A percentile compares a stretch with the other conserved stretches of the same genome.
These are phyloP conservation scores for Fopius arisanus DNA, from an alignment of 1,140 invertebrate species.

Conservation along the genomic window DNA sequence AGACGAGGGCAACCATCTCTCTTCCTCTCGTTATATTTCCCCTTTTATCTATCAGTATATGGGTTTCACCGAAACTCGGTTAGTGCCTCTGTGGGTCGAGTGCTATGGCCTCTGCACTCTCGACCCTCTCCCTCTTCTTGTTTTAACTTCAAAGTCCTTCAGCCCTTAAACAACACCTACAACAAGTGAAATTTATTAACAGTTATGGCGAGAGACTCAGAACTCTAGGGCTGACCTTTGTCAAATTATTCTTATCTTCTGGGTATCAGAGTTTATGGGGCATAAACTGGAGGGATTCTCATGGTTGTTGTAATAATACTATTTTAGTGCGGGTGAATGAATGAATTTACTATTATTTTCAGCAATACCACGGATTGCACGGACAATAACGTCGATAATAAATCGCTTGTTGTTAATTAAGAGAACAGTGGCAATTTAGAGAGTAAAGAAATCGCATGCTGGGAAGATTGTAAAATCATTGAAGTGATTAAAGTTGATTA, in stretches of 20 bases:
- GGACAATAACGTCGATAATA: no score
- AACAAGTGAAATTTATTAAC: conserved; percentile 2
- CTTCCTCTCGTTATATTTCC: background rate
- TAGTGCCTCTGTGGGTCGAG: background rate
- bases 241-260: conserved; percentile 6
- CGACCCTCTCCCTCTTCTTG: background rate
- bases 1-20: conserved; percentile 10
- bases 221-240: background rate
- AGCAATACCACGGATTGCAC: no score
- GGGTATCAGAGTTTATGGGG: background rate
- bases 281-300: background rate
- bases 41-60: conserved; percentile 16
- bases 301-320: background rate
- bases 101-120: background rate
- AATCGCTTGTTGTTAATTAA: no score
- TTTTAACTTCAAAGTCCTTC: conserved; percentile 1
- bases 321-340: background rate
- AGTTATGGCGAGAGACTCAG: background rate
- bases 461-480: background rate
- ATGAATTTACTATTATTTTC: background rate
- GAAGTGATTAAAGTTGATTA: background rate
- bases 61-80: conserved; percentile 14
- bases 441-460: no score
- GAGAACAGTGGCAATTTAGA: no score
- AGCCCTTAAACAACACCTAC: background rate